Conservation (phyloP, 2,888 invertebrate species). For the Oasisia sp. region DNA sequence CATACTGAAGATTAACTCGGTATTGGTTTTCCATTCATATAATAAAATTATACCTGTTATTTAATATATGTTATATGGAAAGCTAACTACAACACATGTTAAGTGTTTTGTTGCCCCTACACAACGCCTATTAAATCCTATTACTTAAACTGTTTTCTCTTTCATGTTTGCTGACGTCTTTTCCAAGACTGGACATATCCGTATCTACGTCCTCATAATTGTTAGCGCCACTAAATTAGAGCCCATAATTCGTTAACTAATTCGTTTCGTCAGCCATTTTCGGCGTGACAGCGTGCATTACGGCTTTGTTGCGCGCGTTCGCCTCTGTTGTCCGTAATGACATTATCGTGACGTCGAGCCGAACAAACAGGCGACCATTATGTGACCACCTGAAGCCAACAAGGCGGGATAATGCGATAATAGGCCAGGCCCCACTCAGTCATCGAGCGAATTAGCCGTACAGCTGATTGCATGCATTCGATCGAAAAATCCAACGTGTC, state of each 20-base stretch:
- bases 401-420: neutral
- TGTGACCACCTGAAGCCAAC: conserved; percentile 12
- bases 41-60: too few relatives aligned
- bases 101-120: too few relatives aligned
- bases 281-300: neutral
- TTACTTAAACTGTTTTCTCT: too few relatives aligned
- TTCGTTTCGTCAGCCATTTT: neutral
- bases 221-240: neutral
- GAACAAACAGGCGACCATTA: conserved; percentile 13
- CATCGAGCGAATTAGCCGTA: conserved; percentile 6
- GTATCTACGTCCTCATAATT: neutral
- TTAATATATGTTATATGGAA: too few relatives aligned
- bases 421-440: neutral
- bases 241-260: conserved; percentile 10
- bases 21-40: too few relatives aligned
- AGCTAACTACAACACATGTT: too few relatives aligned
- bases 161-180: neutral
- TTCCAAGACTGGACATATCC: neutral
- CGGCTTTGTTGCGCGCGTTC: neutral
- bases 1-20: too few relatives aligned
- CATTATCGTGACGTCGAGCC: neutral
- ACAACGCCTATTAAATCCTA: too few relatives aligned
- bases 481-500: conserved; percentile 5
- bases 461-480: conserved; percentile 4
- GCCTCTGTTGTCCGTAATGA: neutral